phyloP scores from a whole-genome alignment of 1,140 invertebrate genomes.

The Varroa destructor region DNA sequence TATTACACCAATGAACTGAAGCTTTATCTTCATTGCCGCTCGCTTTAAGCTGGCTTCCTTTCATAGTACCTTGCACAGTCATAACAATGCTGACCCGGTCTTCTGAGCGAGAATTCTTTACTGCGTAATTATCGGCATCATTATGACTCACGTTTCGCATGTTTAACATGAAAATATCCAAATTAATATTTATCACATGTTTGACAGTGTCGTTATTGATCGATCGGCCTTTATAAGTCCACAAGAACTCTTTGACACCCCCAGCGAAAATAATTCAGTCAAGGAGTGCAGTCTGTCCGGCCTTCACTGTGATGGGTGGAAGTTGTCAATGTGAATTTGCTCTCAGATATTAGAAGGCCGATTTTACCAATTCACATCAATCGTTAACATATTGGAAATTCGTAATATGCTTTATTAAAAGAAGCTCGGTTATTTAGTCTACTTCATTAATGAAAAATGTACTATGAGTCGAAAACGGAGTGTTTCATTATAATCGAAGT shows the following conservation, averaged over 20 bases:
- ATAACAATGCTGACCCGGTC: neutral
- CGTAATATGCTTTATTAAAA: no score
- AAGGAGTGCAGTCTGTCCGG: neutral
- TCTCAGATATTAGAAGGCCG: neutral
- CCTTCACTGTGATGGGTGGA: neutral
- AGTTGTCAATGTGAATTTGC: slow-evolving; percentile 9
- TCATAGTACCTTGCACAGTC: slow-evolving; percentile 1
- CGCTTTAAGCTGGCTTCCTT: neutral
- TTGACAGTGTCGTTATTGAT: slow-evolving; percentile 11
- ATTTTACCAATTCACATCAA: no score
- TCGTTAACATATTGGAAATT: no score
- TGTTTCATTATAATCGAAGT: no score
- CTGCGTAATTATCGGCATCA: slow-evolving; percentile 4
- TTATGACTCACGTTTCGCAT: slow-evolving; percentile 8
- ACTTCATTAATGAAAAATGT: no score
- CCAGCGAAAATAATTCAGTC: slow-evolving; percentile 5
- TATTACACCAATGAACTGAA: no score
- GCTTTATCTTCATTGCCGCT: no score
- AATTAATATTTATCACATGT: neutral
- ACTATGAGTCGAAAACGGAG: no score
- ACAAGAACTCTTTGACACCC: neutral
- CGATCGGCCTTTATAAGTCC: neutral
- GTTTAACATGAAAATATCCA: neutral
- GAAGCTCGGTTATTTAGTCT: no score
- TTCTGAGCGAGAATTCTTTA: neutral